Evolutionary conservation across 53 echinoderm and acorn worm genomes (phyloP).

Genomic region (Echinometra lucunter): DNA sequence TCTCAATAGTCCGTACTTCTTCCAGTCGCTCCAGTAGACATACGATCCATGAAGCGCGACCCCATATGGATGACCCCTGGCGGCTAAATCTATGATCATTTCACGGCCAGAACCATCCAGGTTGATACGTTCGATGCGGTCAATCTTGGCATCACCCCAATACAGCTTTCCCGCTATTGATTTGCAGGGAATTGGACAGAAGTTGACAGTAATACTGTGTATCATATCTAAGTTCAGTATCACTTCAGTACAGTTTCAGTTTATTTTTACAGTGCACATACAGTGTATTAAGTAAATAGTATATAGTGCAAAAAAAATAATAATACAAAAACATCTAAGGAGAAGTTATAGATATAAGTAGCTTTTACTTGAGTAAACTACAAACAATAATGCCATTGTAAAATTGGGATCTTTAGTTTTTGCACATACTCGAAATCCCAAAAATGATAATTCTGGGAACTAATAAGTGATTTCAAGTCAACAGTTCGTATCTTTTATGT

Average conservation of each 20-base stretch:
- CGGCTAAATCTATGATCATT: conserved; percentile 66
- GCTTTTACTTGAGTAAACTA: no score
- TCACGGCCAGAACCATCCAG: conserved; percentile 72
- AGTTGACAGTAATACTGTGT: background rate
- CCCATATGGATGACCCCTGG: conserved; percentile 81
- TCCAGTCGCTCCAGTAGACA: conserved; percentile 96
- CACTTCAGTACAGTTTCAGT: background rate
- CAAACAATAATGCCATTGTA: no score
- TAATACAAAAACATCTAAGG: no score
- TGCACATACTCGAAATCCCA: no score
- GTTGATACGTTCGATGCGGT: conserved; percentile 78
- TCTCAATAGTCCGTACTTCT: conserved; percentile 75
- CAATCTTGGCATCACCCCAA: conserved; percentile 88
- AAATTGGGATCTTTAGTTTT: no score
- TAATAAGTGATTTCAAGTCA: no score
- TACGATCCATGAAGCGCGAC: conserved; percentile 76
- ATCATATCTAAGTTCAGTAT: background rate
- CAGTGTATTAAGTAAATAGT: no score
- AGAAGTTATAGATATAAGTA: no score
- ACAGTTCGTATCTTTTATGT: background rate
- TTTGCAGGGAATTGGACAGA: background rate
- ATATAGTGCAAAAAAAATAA: no score
- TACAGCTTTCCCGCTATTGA: conserved; percentile 78
- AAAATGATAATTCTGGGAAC: no score
- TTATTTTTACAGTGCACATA: background rate